A percentile compares a stretch with the other conserved stretches of the same genome.
phyloP scores from a whole-genome alignment of 1,140 invertebrate genomes.

The Heterodera schachtii region DNA sequence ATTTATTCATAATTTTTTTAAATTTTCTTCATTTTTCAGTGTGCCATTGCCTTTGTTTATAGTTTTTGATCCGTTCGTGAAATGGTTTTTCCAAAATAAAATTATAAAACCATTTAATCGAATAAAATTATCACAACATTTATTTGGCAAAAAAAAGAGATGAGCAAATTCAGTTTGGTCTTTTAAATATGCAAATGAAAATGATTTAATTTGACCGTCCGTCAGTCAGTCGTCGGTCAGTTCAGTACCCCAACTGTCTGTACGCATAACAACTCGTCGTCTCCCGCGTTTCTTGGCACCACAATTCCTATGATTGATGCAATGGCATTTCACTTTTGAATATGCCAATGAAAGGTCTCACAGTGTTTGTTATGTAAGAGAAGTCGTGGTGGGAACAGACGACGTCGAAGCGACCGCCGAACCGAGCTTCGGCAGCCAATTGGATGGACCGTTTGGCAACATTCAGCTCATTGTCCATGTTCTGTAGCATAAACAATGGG shows the following conservation, averaged over 20 bases:
- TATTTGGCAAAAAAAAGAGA: neutral
- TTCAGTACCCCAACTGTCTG: conserved; percentile 42
- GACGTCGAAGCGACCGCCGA: conserved; percentile 57
- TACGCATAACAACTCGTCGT: conserved; percentile 51
- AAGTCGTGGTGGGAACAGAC: conserved; percentile 45
- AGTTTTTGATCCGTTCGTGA: too few species aligned
- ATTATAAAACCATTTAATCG: too few species aligned
- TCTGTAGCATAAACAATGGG: conserved; percentile 23
- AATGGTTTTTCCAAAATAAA: too few species aligned
- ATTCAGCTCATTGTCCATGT: conserved; percentile 51
- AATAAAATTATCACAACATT: neutral
- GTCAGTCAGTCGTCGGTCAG: neutral
- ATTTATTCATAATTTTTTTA: too few species aligned
- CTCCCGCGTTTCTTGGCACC: conserved; percentile 45
- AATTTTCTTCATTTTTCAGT: too few species aligned
- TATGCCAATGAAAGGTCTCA: neutral
- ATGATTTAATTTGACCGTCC: neutral
- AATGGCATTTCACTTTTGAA: neutral
- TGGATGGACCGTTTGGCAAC: conserved; percentile 50
- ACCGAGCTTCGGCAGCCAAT: conserved; percentile 52
- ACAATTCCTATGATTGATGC: conserved; percentile 27
- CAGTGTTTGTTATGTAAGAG: conserved; percentile 50
- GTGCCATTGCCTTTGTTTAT: too few species aligned
- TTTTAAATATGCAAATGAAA: neutral
- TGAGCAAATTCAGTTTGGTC: neutral